Base-by-base conservation (phyloP, 2,797 vertebrate species). In the Gouania willdenowi region DNA sequence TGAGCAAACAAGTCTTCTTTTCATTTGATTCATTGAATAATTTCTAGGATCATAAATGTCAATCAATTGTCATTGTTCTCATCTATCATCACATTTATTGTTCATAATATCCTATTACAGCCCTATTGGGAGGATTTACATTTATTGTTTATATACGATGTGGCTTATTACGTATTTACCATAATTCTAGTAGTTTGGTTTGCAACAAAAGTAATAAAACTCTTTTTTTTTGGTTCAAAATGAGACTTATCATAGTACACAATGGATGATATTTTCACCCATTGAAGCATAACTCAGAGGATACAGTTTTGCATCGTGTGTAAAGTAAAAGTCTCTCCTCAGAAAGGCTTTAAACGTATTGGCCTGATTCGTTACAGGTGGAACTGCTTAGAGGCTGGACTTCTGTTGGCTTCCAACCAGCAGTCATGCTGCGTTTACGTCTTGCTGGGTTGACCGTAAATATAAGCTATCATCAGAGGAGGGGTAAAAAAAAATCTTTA, bases 341-440 rank as follows among this genome's bases (percentile, higher is more conserved):
- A n/a, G n/a, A n/a, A n/a, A n/a, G n/a, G n/a, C n/a, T n/a, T n/a
- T 49, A 44, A 52, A 73, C 27, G 53, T 63, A 14, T 27, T 22
- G 32, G 10, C 54, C 57, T 68, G 68, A 77, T 70, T 55, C 26
- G 64, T 22, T 44, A 25, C 68, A 80, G 70, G 72, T 67, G 68
- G 5, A 1, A 32, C 62, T 68, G 49, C 59, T 72, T 70, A 72
- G 71, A 62, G 49, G 23, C 46, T 13, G 24, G 36, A 40, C 44
- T 52, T 64, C 51, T 20, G 48, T 62, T 66, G 75, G 56, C 53
- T 34, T 25, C 47, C 26, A 2, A 57, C 61, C 66, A 74, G 23
- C 42, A 27, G 29, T 36, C 66, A 21, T 32, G 59, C 57, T 56
- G 62, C 25, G 30, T 38, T 63, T 57, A 72, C 4, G 46, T 59